These are phyloP conservation scores for Cryptoblepharus egeriae DNA, from an alignment of 2,797 vertebrate species.

Conservation along the genomic window DNA sequence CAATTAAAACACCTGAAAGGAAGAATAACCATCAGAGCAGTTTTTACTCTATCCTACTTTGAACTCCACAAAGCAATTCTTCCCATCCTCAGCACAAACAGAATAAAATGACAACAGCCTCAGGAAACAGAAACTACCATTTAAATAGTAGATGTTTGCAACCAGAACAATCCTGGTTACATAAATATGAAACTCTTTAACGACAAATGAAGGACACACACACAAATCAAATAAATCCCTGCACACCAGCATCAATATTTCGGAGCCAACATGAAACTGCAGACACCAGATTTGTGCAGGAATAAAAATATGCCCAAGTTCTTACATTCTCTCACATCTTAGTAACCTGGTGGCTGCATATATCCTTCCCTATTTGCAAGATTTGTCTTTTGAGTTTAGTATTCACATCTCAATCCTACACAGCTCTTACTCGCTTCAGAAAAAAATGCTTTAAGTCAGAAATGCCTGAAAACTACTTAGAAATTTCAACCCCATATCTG, in stretches of 20 bases:
- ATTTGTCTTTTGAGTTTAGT: neutral
- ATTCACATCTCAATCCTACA: neutral
- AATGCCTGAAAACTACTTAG: conserved; percentile 38
- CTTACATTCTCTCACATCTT: neutral
- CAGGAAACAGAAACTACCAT: neutral
- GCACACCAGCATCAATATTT: neutral
- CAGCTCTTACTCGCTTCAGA: neutral
- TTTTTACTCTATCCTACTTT: neutral
- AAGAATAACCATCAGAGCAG: neutral
- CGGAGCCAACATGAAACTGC: neutral
- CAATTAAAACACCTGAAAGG: neutral
- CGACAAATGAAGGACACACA: neutral
- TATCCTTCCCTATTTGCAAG: neutral
- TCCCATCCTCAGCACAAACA: neutral
- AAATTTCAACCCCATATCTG: neutral
- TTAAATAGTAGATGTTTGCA: neutral
- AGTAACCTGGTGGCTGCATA: neutral
- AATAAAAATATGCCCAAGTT: neutral
- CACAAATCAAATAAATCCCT: neutral
- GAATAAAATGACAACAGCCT: neutral
- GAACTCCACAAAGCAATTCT: neutral
- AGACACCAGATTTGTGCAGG: neutral
- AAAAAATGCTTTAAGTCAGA: conserved; percentile 25
- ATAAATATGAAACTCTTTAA: no score
- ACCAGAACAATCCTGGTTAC: neutral